Percentiles rank a stretch among this genome's conserved stretches.
Conservation (phyloP, 2,888 invertebrate genomes). For the Drosophila mimica region DNA sequence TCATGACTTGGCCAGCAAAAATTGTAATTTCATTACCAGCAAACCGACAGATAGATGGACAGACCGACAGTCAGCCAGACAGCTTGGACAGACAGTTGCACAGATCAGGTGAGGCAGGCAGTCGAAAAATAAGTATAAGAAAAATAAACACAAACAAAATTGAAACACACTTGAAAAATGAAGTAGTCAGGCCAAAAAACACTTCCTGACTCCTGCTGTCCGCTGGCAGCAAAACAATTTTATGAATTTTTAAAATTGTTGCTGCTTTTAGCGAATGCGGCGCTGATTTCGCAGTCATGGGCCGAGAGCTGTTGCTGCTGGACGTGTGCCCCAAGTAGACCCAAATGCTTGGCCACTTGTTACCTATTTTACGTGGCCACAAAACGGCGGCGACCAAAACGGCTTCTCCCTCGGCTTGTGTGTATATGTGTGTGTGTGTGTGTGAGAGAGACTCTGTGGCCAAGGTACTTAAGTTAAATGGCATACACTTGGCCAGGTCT, state of each 20-base stretch:
- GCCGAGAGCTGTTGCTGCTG: constrained; percentile 38
- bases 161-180: constrained; percentile 77
- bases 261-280: constrained; percentile 68
- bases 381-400: constrained; percentile 42
- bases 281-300: constrained; percentile 78
- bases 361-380: constrained; percentile 76
- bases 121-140: constrained; percentile 31
- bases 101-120: constrained; percentile 40
- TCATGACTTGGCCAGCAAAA: constrained; percentile 77
- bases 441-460: constrained; percentile 35
- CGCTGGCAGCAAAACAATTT: constrained; percentile 46
- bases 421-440: constrained; percentile 18
- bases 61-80: constrained; percentile 18
- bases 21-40: constrained; percentile 82
- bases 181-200: constrained; percentile 53
- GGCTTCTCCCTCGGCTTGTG: constrained; percentile 4
- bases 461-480: constrained; percentile 80
- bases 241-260: constrained; percentile 82
- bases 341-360: constrained; percentile 75
- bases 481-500: constrained; percentile 63
- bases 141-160: constrained; percentile 31
- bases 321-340: constrained; percentile 56
- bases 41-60: constrained; percentile 29
- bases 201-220: constrained; percentile 34
- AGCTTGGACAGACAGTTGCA: constrained; percentile 15